Evolutionary conservation across 2,888 invertebrate species (phyloP).

Genomic region (Drosophila falleni): DNA sequence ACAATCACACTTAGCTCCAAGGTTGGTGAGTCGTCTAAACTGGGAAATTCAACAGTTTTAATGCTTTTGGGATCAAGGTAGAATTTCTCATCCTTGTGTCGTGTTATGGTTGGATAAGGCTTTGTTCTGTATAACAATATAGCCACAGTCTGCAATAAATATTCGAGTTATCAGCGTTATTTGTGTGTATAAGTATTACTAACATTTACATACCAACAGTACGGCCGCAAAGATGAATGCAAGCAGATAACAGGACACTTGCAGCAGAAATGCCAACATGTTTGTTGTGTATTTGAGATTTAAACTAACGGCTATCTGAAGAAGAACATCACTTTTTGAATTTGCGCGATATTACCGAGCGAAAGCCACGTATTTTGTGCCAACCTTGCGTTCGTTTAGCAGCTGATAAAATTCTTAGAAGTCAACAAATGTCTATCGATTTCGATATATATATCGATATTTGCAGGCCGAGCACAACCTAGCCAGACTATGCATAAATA

Average conservation of each 20-base stretch:
- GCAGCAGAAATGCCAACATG: slow-evolving; percentile 58
- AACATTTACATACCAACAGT: slow-evolving; percentile 49
- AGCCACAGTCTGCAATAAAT: slow-evolving; percentile 87
- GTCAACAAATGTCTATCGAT: slow-evolving; percentile 30
- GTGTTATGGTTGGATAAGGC: slow-evolving; percentile 89
- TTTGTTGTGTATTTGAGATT: slow-evolving; percentile 14
- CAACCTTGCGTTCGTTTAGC: slow-evolving; percentile 38
- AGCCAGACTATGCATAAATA: slow-evolving; percentile 28
- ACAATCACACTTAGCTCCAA: slow-evolving; percentile 95
- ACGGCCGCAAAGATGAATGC: slow-evolving; percentile 23
- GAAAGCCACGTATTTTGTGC: slow-evolving; percentile 65
- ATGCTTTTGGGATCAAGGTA: slow-evolving; percentile 89
- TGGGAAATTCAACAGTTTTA: slow-evolving; percentile 89
- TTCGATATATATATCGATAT: slow-evolving; percentile 29
- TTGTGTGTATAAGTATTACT: slow-evolving; percentile 10
- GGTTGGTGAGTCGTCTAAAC: slow-evolving; percentile 89
- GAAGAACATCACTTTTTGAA: slow-evolving; percentile 51
- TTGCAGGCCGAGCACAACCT: background rate
- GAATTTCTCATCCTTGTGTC: slow-evolving; percentile 91
- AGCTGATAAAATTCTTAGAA: slow-evolving; percentile 55
- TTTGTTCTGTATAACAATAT: slow-evolving; percentile 88
- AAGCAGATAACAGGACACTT: slow-evolving; percentile 49
- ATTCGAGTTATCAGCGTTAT: slow-evolving; percentile 15
- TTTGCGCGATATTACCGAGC: slow-evolving; percentile 40
- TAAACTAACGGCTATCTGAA: slow-evolving; percentile 51